A percentile compares a stretch with the other conserved stretches of the same genome.
phyloP scores from a whole-genome alignment of 1,140 invertebrate species.

The Anadara kagoshimensis region DNA sequence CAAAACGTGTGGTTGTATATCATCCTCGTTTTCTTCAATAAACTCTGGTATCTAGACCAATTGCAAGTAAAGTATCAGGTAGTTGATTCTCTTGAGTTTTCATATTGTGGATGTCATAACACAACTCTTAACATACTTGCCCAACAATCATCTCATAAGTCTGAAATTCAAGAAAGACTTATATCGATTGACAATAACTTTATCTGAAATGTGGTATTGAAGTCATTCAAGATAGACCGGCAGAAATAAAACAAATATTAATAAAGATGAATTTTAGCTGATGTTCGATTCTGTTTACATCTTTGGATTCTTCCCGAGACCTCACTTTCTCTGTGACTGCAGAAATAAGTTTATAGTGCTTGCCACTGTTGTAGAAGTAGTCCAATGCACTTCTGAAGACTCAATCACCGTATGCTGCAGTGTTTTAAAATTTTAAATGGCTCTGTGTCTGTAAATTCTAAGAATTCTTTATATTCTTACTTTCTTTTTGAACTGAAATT shows the following conservation, averaged over 20 bases:
- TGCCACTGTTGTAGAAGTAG: slow-evolving; percentile 29
- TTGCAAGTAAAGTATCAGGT: no score
- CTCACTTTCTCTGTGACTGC: slow-evolving; percentile 36
- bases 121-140: slow-evolving; percentile 5
- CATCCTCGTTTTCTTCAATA: no score
- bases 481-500: slow-evolving; percentile 37
- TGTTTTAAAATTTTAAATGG: slow-evolving; percentile 43
- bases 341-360: slow-evolving; percentile 35
- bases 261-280: slow-evolving; percentile 14
- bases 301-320: slow-evolving; percentile 35
- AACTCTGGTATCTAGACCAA: no score
- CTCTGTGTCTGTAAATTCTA: slow-evolving; percentile 41
- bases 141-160: background rate
- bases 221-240: slow-evolving; percentile 26
- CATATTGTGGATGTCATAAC: background rate
- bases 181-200: background rate
- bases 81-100: slow-evolving; percentile 10
- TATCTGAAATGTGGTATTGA: slow-evolving; percentile 43
- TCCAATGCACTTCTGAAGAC: slow-evolving; percentile 23
- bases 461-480: slow-evolving; percentile 39
- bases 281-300: background rate
- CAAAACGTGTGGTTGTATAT: no score
- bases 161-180: background rate
- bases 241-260: slow-evolving; percentile 26
- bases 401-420: slow-evolving; percentile 41